phyloP scores from a whole-genome alignment of 2,113 vertebrate species.

The Rhadina sibilatrix region DNA sequence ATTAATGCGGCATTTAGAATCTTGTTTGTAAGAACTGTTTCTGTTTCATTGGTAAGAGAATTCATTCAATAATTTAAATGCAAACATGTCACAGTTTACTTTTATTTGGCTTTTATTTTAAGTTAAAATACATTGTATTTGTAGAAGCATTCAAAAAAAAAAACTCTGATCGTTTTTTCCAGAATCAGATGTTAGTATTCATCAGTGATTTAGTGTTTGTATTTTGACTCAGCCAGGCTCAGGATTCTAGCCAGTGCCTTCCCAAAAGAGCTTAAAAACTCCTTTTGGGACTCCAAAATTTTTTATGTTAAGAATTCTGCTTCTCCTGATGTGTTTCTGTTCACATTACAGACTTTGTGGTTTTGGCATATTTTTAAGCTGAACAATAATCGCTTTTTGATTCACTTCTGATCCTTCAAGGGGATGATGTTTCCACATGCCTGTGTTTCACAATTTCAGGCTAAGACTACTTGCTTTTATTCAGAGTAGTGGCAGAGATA shows the following conservation, averaged over 20 bases:
- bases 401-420: background rate
- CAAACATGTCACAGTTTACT: background rate
- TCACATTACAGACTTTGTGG: background rate
- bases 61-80: background rate
- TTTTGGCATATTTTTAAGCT: background rate
- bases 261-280: background rate
- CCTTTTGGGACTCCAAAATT: background rate
- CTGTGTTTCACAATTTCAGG: background rate
- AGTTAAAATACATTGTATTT: background rate
- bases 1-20: background rate
- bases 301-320: background rate
- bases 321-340: background rate
- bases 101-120: background rate
- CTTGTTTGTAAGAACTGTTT: background rate
- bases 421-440: background rate
- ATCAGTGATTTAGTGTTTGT: background rate
- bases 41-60: background rate
- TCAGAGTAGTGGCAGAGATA: background rate
- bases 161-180: background rate
- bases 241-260: background rate
- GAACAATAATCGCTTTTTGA: background rate
- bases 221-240: background rate
- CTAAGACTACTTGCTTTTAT: background rate
- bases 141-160: background rate
- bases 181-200: background rate